phyloP scores from a whole-genome alignment of 2,113 vertebrate genomes.

The Arenaria interpres region DNA sequence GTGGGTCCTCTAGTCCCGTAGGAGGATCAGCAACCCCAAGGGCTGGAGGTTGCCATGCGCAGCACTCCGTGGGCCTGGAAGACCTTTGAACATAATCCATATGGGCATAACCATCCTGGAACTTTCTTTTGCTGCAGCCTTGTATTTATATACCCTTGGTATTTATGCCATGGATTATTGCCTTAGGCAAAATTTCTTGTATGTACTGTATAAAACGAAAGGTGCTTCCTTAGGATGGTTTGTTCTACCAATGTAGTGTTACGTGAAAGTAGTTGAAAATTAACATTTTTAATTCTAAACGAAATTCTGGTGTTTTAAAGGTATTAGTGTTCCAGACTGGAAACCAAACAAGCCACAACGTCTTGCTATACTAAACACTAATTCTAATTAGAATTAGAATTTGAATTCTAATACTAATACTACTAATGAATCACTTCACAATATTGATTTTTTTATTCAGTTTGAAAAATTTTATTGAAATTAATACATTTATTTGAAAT shows the following conservation, averaged over 20 bases:
- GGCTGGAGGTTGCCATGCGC: not conserved
- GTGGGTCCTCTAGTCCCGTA: fast-evolving
- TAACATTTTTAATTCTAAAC: not conserved
- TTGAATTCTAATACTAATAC: not conserved
- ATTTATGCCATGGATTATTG: not conserved
- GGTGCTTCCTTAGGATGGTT: not conserved
- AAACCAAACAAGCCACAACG: not conserved
- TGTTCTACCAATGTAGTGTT: not conserved
- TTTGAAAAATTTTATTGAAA: not conserved
- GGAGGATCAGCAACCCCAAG: not conserved
- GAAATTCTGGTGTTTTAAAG: not conserved
- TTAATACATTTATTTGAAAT: not conserved
- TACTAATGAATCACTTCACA: not conserved
- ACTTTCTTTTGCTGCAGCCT: not conserved
- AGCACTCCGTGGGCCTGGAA: not conserved
- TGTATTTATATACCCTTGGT: not conserved
- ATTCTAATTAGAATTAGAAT: not conserved
- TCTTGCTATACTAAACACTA: not conserved
- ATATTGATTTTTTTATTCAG: not conserved
- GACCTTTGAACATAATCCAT: not conserved
- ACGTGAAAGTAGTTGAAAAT: not conserved
- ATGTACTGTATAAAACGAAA: not conserved
- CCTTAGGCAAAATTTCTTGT: not conserved
- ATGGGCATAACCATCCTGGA: not conserved
- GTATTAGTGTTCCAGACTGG: not conserved